Evolutionary conservation across 2,797 vertebrate species (phyloP).

Genomic region (Muscicapa striata): DNA sequence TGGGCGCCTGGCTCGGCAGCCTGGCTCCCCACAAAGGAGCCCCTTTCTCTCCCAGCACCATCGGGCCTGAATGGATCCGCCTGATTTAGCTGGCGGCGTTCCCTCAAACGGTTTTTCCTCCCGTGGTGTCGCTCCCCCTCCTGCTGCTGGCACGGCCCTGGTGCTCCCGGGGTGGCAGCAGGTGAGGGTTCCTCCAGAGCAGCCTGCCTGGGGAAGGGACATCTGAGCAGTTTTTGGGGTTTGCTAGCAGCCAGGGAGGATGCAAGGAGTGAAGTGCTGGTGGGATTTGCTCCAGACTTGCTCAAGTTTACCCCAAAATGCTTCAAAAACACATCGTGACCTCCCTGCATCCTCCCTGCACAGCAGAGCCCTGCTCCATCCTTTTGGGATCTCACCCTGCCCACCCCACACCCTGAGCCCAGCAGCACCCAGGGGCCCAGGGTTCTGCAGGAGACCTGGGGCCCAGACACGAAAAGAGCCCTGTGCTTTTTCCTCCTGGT

Average conservation of each 20-base stretch:
- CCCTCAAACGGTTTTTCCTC: conserved; percentile 9
- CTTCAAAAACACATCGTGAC: fast-evolving
- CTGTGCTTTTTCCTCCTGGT: background rate
- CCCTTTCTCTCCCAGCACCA: conserved; percentile 3
- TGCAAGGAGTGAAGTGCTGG: background rate
- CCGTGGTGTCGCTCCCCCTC: background rate
- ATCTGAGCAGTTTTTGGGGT: background rate
- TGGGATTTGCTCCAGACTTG: background rate
- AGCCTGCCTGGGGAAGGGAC: background rate
- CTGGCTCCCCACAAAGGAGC: background rate
- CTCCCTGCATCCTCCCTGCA: fast-evolving
- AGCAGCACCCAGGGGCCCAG: background rate
- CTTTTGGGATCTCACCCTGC: background rate
- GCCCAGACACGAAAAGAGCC: background rate
- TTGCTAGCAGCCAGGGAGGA: fast-evolving
- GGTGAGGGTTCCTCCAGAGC: background rate
- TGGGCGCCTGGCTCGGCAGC: background rate
- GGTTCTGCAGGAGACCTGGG: background rate
- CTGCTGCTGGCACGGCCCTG: fast-evolving
- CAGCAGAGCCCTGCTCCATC: background rate
- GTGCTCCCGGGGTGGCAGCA: fast-evolving
- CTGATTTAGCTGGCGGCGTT: conserved; percentile 37
- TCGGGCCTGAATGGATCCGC: conserved; percentile 8
- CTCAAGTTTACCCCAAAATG: fast-evolving
- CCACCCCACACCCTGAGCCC: background rate